Percentiles rank a stretch among this genome's conserved stretches.
Conservation (phyloP, 1,140 invertebrate species). For the Drosophila melanica region DNA sequence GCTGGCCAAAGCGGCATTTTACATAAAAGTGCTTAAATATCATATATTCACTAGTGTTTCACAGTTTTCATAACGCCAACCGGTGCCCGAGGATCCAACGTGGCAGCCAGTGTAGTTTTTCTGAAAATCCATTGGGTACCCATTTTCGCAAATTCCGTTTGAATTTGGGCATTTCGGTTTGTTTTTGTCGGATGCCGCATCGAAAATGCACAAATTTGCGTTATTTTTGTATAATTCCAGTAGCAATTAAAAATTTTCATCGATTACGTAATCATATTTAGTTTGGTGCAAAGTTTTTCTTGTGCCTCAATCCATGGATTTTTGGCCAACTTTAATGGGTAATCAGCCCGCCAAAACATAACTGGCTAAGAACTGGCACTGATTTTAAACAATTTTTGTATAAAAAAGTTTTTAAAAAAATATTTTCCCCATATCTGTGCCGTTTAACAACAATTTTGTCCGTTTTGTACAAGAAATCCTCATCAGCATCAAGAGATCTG, state of each 20-base stretch:
- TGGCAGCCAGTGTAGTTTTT: conserved; percentile 83
- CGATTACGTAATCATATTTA: conserved; percentile 79
- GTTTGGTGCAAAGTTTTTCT: conserved; percentile 68
- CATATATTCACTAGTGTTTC: conserved; percentile 65
- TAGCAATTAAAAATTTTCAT: conserved; percentile 63
- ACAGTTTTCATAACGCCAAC: conserved; percentile 55
- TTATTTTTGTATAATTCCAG: conserved; percentile 48
- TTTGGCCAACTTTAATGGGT: conserved; percentile 35
- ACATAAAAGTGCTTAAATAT: conserved; percentile 48
- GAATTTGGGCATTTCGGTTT: conserved; percentile 84
- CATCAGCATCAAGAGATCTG: conserved; percentile 5
- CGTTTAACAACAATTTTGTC: conserved; percentile 5
- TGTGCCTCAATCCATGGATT: conserved; percentile 39
- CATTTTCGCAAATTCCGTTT: conserved; percentile 90
- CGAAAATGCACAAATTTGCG: conserved; percentile 63
- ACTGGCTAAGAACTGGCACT: background rate
- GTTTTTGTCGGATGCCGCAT: conserved; percentile 65
- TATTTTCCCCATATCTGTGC: background rate
- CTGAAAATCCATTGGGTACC: conserved; percentile 86
- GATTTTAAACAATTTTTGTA: conserved; percentile 17
- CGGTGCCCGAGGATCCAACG: conserved; percentile 51
- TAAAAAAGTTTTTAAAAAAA: conserved; percentile 9
- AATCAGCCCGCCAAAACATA: conserved; percentile 53
- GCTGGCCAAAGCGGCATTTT: conserved; percentile 36
- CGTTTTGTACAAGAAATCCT: conserved; percentile 20